A percentile compares a stretch with the other conserved stretches of the same genome.
These are phyloP conservation scores for Heliconius erato DNA, from an alignment of 2,888 invertebrate species.

Conservation along the genomic window DNA sequence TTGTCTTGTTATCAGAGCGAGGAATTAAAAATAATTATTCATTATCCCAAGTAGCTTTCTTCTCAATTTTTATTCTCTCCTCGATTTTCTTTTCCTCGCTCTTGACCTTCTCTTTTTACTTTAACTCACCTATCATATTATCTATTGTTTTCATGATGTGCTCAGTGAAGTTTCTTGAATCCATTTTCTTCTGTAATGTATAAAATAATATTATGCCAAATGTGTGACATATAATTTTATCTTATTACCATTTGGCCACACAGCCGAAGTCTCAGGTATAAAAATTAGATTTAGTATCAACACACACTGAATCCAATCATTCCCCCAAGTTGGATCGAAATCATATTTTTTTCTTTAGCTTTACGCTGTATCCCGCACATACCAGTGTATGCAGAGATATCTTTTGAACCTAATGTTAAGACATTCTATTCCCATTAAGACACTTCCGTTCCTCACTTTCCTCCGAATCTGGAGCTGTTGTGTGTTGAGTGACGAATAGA, in stretches of 20 bases:
- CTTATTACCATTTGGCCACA: no score
- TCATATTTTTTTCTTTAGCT: background rate
- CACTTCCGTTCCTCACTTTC: no score
- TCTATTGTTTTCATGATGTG: conserved; percentile 71
- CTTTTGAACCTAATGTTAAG: background rate
- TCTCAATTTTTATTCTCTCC: no score
- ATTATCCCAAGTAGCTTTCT: background rate
- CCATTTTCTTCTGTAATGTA: conserved; percentile 53
- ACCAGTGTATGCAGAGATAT: background rate
- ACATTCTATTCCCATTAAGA: background rate
- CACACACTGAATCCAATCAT: no score
- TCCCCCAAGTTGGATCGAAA: no score
- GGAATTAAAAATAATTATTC: background rate
- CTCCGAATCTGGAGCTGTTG: no score
- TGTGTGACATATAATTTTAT: no score
- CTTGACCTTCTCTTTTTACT: background rate
- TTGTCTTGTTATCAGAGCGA: background rate
- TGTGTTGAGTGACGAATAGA: no score
- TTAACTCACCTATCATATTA: conserved; percentile 77
- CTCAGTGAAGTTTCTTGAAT: conserved; percentile 67
- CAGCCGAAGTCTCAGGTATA: no score
- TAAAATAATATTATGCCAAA: background rate
- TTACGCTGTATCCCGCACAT: background rate
- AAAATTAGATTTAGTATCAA: no score
- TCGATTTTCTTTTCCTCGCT: no score